phyloP scores from a whole-genome alignment of 2,888 invertebrate genomes.

The Lycophotia porphyrea region DNA sequence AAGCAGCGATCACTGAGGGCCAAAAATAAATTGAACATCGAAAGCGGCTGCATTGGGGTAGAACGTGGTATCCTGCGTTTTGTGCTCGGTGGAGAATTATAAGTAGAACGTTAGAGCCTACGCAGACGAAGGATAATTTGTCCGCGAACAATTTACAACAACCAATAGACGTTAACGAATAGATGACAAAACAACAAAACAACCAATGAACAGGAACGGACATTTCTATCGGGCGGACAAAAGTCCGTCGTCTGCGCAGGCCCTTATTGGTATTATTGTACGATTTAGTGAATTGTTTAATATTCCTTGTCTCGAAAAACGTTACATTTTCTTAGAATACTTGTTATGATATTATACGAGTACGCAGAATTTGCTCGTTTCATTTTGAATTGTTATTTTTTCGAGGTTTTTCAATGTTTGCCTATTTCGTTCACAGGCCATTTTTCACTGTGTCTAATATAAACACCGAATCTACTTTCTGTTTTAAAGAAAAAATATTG shows the following conservation, averaged over 20 bases:
- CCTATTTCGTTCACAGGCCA: too few relatives aligned
- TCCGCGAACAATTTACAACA: too few relatives aligned
- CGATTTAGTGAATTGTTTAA: neutral
- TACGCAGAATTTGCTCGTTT: neutral
- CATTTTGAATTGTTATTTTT: neutral
- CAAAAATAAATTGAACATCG: constrained; percentile 78
- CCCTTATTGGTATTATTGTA: neutral
- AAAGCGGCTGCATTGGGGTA: constrained; percentile 46
- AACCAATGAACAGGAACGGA: too few relatives aligned
- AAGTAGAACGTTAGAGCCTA: too few relatives aligned
- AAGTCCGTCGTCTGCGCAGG: too few relatives aligned
- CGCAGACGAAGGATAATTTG: too few relatives aligned
- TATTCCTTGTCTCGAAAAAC: neutral
- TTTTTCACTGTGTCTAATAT: neutral
- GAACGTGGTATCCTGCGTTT: constrained; percentile 57
- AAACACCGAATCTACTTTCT: neutral
- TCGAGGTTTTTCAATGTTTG: neutral
- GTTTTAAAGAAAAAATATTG: too few relatives aligned
- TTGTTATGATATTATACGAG: too few relatives aligned
- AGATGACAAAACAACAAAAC: too few relatives aligned
- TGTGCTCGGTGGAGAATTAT: neutral
- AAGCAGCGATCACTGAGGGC: constrained; percentile 70
- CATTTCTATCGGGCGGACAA: too few relatives aligned
- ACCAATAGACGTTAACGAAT: too few relatives aligned
- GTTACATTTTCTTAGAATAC: neutral